phyloP scores from a whole-genome alignment of 2,113 vertebrate species.

The Lontra canadensis region DNA sequence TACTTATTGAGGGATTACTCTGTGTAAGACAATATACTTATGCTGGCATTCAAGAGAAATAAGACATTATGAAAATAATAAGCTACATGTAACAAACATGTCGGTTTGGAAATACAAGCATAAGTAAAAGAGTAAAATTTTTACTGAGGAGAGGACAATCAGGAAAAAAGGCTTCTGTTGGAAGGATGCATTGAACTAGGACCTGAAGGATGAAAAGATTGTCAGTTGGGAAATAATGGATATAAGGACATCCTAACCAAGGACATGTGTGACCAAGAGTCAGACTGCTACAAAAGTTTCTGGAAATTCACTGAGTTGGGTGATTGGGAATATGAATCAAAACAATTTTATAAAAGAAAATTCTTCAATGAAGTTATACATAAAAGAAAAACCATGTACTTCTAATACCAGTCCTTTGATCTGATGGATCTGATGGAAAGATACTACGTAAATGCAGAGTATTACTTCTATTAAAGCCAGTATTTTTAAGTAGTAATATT shows the following conservation, averaged over 20 bases:
- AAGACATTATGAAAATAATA: slow-evolving; percentile 7
- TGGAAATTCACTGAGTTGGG: background rate
- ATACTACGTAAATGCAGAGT: slow-evolving; percentile 18
- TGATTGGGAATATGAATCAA: slow-evolving; percentile 36
- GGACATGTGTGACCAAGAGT: background rate
- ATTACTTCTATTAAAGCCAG: slow-evolving; percentile 48
- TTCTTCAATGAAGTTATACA: slow-evolving; percentile 62
- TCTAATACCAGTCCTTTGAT: slow-evolving; percentile 62
- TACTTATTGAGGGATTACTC: background rate
- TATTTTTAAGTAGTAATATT: slow-evolving; percentile 59
- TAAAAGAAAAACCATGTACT: slow-evolving; percentile 54
- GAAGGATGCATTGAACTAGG: background rate
- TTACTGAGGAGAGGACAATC: background rate
- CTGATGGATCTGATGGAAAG: slow-evolving; percentile 54
- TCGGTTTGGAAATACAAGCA: background rate
- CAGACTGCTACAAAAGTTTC: background rate
- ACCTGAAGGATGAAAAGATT: slow-evolving; percentile 10
- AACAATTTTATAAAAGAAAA: slow-evolving; percentile 54
- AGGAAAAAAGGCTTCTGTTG: background rate
- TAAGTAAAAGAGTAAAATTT: background rate
- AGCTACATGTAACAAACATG: background rate
- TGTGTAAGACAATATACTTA: background rate
- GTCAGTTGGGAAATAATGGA: background rate
- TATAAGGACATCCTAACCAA: background rate
- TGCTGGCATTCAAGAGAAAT: background rate